These are phyloP conservation scores for Saimiri boliviensis DNA, from an alignment of 2,113 vertebrate genomes.

Conservation along the genomic window DNA sequence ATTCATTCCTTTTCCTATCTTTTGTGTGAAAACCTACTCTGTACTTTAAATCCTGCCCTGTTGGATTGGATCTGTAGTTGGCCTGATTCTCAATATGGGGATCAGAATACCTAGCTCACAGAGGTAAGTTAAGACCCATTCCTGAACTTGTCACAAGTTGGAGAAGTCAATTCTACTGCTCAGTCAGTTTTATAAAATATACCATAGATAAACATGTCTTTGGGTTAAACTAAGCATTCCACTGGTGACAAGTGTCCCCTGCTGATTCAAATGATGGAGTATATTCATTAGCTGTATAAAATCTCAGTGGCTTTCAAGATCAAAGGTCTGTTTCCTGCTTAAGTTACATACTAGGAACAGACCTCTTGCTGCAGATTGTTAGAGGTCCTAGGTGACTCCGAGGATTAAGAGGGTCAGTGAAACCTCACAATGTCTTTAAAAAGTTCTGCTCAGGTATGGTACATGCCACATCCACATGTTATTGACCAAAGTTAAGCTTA, in stretches of 20 bases:
- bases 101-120: background rate
- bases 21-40: background rate
- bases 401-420: background rate
- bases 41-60: background rate
- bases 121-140: background rate
- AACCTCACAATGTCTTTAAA: background rate
- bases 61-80: background rate
- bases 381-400: background rate
- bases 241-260: background rate
- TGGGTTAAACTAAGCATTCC: background rate
- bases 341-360: background rate
- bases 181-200: background rate
- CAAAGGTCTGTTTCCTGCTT: background rate
- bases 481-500: background rate
- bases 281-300: background rate
- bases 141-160: background rate
- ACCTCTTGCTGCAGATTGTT: background rate
- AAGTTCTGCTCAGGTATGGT: background rate
- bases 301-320: background rate
- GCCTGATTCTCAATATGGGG: background rate
- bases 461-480: background rate
- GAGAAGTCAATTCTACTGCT: background rate
- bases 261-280: background rate
- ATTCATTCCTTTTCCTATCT: background rate
- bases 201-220: background rate